Evolutionary conservation across 2,113 vertebrate genomes (phyloP), one percentile per base, ranked within the genome.

Genomic region (Onychostruthus taczanowskii): DNA sequence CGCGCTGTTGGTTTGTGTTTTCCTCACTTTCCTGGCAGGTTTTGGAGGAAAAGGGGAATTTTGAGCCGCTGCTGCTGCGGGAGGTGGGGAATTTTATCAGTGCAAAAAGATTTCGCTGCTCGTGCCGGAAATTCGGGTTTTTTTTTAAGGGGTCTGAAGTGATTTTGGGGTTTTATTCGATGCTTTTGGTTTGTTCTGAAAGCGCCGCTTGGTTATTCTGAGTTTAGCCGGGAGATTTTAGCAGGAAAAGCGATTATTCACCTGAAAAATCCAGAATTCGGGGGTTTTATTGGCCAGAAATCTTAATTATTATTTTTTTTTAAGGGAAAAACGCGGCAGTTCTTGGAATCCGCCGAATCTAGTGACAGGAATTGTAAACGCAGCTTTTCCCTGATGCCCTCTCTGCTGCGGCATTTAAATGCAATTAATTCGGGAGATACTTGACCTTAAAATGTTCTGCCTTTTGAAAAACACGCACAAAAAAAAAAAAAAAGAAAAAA

Each of bases 111-210:
- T 41, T 78, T 39, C 7, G 7, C 58, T 31, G 10, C 9, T 50
- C 24, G 5, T 7, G n/a, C 20, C 13, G 69, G 33, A 22, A 88
- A 75, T 13, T 18, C 4, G 41, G 15, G 2, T 2, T 2, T 41
- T 21, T 68, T 75, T 17, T 8, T 12, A 4, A 26, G 7, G 4
- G 61, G 14, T 6, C 11, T 21, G 0, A 41, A 53, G 27, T 2
- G 30, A 15, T 39, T 28, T 21, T 6, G 46, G 33, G 44, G 0
- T 4, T 3, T 27, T 17, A 10, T 53, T 1, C 0, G 5, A 4
- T 7, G 17, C 7, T 0, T n/a, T 50, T 13, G 52, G 17, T 3
- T 33, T 0, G 9, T 37, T 10, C 14, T 37, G 21, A 26, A 53
- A 77, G 21, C 6, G 21, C 0, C 2, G 2, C 16, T 30, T 1